A percentile compares a stretch with the other conserved stretches of the same genome.
Evolutionary conservation across 2,888 invertebrate genomes (phyloP).

Genomic region (Hydraecia micacea): DNA sequence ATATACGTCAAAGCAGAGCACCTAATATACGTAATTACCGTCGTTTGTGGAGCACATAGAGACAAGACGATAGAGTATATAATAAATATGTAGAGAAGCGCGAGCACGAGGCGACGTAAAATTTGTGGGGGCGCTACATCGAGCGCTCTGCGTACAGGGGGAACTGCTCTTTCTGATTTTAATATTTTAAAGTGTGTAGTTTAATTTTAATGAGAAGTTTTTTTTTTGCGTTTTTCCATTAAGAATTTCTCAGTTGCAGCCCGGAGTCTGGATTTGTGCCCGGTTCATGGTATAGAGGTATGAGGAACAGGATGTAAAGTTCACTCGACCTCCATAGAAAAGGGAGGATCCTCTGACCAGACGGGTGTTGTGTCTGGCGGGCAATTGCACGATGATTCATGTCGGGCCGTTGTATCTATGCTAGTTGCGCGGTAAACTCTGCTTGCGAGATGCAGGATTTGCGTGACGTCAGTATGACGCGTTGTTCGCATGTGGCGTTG

Average conservation of each 20-base stretch:
- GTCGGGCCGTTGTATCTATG: too few species aligned
- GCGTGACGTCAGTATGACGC: too few species aligned
- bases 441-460: too few species aligned
- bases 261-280: too few species aligned
- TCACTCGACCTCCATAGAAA: too few species aligned
- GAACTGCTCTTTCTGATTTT: slow-evolving; percentile 62
- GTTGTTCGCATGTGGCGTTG: too few species aligned
- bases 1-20: slow-evolving; percentile 56
- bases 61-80: slow-evolving; percentile 70
- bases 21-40: slow-evolving; percentile 65
- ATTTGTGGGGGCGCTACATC: slow-evolving; percentile 78
- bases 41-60: slow-evolving; percentile 67
- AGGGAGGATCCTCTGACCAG: too few species aligned
- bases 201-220: neutral
- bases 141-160: slow-evolving; percentile 58
- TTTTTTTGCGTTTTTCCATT: neutral
- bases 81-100: slow-evolving; percentile 80
- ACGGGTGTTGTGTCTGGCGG: too few species aligned
- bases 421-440: too few species aligned
- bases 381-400: too few species aligned
- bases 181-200: neutral
- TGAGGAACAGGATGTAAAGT: too few species aligned
- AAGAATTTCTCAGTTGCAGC: neutral
- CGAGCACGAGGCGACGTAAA: slow-evolving; percentile 82
- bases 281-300: too few species aligned